Evolutionary conservation across 1,140 invertebrate species (phyloP).

Genomic region (Sesamia nonagrioides): DNA sequence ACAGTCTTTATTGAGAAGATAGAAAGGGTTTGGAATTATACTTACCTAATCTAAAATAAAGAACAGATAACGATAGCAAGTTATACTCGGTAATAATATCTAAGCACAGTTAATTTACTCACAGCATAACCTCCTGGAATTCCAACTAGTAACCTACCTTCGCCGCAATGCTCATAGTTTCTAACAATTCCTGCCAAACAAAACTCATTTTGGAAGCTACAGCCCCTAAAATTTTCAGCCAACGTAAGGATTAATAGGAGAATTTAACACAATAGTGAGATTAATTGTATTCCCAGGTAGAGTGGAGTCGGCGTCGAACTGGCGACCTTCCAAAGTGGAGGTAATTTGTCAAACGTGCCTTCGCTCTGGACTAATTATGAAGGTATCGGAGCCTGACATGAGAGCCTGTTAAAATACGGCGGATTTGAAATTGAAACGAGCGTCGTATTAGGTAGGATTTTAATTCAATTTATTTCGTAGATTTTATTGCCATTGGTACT

Average conservation of each 20-base stretch:
- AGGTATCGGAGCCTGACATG: conserved; percentile 41
- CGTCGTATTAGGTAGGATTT: background rate
- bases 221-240: conserved; percentile 22
- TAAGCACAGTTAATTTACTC: background rate
- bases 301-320: conserved; percentile 38
- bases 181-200: conserved; percentile 23
- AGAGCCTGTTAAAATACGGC: conserved; percentile 30
- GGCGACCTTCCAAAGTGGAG: conserved; percentile 51
- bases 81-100: background rate
- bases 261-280: conserved; percentile 50
- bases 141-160: background rate
- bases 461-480: background rate
- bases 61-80: background rate
- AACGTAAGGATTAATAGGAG: conserved; percentile 32
- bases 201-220: conserved; percentile 20
- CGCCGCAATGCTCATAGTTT: conserved; percentile 15
- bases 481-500: no score
- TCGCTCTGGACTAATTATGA: conserved; percentile 45
- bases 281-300: conserved; percentile 47
- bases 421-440: conserved; percentile 8
- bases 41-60: no score
- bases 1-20: no score
- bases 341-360: conserved; percentile 45
- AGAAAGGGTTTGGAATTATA: no score
- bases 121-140: background rate